Percentiles rank a stretch among this genome's conserved stretches.
Evolutionary conservation across 2,888 invertebrate species (phyloP).

Genomic region (Gymnoscelis rufifasciata): DNA sequence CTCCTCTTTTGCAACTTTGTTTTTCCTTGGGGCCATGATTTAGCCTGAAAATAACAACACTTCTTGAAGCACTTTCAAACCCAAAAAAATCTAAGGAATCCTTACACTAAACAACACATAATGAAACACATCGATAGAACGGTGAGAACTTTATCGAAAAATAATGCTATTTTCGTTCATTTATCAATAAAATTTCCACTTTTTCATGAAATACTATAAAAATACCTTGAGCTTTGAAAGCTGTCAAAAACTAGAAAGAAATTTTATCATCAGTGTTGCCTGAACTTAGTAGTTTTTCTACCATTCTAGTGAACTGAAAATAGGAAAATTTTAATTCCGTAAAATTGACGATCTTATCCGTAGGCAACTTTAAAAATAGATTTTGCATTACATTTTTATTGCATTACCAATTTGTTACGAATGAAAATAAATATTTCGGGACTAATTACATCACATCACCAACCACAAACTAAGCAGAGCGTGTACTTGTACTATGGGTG

Average conservation of each 20-base stretch:
- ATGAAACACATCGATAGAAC: constrained; percentile 17
- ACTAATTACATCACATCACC: no score
- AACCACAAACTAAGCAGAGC: no score
- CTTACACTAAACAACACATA: constrained; percentile 33
- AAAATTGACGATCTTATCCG: no score
- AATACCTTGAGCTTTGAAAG: constrained; percentile 72
- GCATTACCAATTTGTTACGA: no score
- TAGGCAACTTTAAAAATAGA: no score
- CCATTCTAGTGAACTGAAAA: no score
- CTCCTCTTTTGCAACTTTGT: constrained; percentile 97
- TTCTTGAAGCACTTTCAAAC: constrained; percentile 62
- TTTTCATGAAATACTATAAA: constrained; percentile 41
- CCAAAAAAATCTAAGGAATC: constrained; percentile 64
- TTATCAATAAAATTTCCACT: constrained; percentile 30
- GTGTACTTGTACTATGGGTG: no score
- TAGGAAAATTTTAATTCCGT: no score
- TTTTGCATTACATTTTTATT: no score
- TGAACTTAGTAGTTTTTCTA: constrained; percentile 3
- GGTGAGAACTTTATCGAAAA: constrained; percentile 21
- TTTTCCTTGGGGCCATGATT: constrained; percentile 97
- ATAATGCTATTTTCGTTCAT: constrained; percentile 42
- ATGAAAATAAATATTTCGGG: no score
- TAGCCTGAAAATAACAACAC: constrained; percentile 72
- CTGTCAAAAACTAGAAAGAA: constrained; percentile 74
- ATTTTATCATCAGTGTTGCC: constrained; percentile 14